Evolutionary conservation across 1,140 invertebrate genomes (phyloP).

Genomic region (Monomorium pharaonis): DNA sequence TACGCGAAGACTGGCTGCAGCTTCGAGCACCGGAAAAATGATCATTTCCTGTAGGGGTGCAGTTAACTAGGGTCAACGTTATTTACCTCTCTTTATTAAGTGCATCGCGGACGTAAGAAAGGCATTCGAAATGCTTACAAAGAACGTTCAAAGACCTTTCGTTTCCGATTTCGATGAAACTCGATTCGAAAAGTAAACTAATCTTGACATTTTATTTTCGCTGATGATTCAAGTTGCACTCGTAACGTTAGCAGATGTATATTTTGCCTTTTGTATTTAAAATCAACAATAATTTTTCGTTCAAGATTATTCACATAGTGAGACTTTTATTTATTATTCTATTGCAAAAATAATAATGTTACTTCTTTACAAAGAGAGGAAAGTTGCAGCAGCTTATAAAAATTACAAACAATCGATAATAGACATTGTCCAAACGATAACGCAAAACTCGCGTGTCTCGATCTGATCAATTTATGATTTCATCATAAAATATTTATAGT

Average conservation of each 20-base stretch:
- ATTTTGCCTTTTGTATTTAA: background rate
- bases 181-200: background rate
- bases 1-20: constrained; percentile 18
- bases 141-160: background rate
- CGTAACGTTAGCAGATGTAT: background rate
- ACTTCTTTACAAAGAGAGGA: background rate
- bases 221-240: background rate
- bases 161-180: background rate
- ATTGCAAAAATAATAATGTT: background rate
- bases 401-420: constrained; percentile 28
- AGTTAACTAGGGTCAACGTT: background rate
- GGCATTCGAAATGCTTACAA: background rate
- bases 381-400: background rate
- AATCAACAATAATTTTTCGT: background rate
- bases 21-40: constrained; percentile 16
- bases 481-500: constrained; percentile 20
- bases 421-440: constrained; percentile 9
- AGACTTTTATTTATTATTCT: background rate
- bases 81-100: background rate
- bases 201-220: background rate
- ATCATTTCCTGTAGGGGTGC: constrained; percentile 18
- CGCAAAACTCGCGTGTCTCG: constrained; percentile 11
- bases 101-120: background rate
- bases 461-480: constrained; percentile 32
- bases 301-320: background rate